Percentiles rank a stretch among this genome's conserved stretches.
Conservation (phyloP, 2,797 vertebrate genomes). For the Syngnathus acus region DNA sequence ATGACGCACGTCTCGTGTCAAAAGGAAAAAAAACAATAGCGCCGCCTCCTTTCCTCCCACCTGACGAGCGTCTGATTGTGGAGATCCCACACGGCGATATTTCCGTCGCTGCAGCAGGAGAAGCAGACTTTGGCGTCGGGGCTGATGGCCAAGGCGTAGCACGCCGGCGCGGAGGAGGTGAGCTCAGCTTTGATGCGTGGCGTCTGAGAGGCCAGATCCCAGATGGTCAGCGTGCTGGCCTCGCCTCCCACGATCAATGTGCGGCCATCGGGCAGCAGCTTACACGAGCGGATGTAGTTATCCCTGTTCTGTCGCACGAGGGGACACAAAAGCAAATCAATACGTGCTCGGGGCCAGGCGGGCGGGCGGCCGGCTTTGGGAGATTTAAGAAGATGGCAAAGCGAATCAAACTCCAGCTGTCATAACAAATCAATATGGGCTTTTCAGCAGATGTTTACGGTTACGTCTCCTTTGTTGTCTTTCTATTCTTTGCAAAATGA, state of each 20-base stretch:
- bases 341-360: conserved; percentile 34
- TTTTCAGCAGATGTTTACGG: conserved; percentile 1
- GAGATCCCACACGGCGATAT: conserved; percentile 75
- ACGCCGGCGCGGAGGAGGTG: conserved; percentile 88
- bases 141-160: conserved; percentile 90
- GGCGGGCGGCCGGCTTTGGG: conserved; percentile 11
- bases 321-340: conserved; percentile 49
- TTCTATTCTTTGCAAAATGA: conserved; percentile 7
- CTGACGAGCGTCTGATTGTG: conserved; percentile 76
- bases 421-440: conserved; percentile 20
- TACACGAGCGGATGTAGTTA: conserved; percentile 78
- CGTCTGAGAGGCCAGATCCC: conserved; percentile 91
- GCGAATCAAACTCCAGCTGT: conserved; percentile 22
- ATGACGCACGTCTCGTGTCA: too few species aligned
- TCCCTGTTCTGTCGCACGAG: conserved; percentile 69
- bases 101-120: conserved; percentile 87
- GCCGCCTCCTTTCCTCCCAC: conserved; percentile 38
- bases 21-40: conserved; percentile 6
- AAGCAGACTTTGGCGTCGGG: conserved; percentile 92
- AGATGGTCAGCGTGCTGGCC: conserved; percentile 91
- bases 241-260: conserved; percentile 74
- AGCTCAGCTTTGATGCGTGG: conserved; percentile 93
- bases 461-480: conserved; percentile 3
- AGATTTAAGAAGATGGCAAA: conserved; percentile 32
- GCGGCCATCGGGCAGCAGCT: conserved; percentile 73